A percentile compares a stretch with the other conserved stretches of the same genome.
Conservation (phyloP, 2,113 vertebrate genomes). For the Chaenogobius annularis region DNA sequence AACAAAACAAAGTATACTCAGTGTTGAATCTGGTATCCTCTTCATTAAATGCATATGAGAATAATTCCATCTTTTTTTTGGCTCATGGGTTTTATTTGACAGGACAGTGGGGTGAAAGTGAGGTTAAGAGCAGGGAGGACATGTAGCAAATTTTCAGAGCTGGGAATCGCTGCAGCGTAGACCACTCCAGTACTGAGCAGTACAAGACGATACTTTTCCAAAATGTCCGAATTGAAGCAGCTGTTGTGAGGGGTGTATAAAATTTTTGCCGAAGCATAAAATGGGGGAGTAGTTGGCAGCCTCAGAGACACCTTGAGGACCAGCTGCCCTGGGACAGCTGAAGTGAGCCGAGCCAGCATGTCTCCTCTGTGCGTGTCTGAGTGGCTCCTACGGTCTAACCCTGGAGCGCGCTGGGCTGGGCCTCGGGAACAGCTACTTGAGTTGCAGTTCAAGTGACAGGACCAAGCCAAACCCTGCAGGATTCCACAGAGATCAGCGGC, state of each 20-base stretch:
- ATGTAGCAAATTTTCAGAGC: too few species aligned
- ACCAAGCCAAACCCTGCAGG: conserved; percentile 28
- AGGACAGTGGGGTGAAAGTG: too few species aligned
- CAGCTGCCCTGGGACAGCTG: conserved; percentile 76
- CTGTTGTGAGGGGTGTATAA: background rate
- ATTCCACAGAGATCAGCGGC: conserved; percentile 53
- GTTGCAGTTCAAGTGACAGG: conserved; percentile 15
- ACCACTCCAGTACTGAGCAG: too few species aligned
- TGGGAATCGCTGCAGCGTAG: too few species aligned
- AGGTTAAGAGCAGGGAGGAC: too few species aligned
- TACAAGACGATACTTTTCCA: too few species aligned
- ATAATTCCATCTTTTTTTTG: too few species aligned
- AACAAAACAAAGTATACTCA: background rate
- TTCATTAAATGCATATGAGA: too few species aligned
- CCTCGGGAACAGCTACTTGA: conserved; percentile 29
- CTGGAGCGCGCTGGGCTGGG: conserved; percentile 22
- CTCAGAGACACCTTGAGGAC: conserved; percentile 33
- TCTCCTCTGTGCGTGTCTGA: conserved; percentile 70
- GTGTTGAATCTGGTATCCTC: too few species aligned
- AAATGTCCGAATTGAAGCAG: background rate
- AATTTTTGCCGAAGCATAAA: background rate
- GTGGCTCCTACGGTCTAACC: conserved; percentile 30
- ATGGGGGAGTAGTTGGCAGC: conserved; percentile 13
- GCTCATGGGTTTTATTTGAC: too few species aligned
- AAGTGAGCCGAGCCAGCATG: conserved; percentile 61